Base-by-base conservation (phyloP, 2,113 vertebrate genomes). In the Elephas maximus region DNA sequence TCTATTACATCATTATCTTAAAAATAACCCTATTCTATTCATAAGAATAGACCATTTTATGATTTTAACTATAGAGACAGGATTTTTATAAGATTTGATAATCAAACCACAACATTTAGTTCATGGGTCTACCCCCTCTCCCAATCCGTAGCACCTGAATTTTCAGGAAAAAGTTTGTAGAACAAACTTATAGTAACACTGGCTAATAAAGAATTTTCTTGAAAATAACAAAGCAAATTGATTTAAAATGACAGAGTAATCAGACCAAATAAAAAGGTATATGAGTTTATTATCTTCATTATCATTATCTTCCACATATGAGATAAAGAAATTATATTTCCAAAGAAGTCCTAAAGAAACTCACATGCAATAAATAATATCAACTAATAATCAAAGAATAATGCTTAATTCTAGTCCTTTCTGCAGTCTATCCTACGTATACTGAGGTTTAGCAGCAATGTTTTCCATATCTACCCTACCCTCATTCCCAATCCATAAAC, bases 371-470 rank as follows among this genome's bases (percentile, higher is more conserved):
- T 9, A 8, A 37, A 5, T 17, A 33, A 4, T 24, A 65, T 48
- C 18, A 74, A 15, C 45, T 17, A 65, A 17, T 1, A 37, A n/a
- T n/a, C 5, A 62, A 67, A 67, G 5, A 63, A 73, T 21, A 85
- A 17, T 21, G 17, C 12, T 3, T 21, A 37, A 53, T 5, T 65
- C 33, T 17, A 24, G 12, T 9, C 8, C 0, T 45, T 71, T 81
- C 9, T 10, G 7, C 21, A 69, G 23, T 5, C 48, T 6, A 53
- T 0, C 45, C 18, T 17, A 60, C n/a, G 24, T 18, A 37, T 3
- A 44, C 26, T 67, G 33, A 69, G 2, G 0, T 4, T 77, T 71
- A 21, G 17, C n/a, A 77, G 1, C 1, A 1, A 1, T 45, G 2
- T 37, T 57, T 88, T 15, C 17, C 69, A 41, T 33, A 51, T 37